phyloP scores from a whole-genome alignment of 2,888 invertebrate genomes.

The Catocala nupta region DNA sequence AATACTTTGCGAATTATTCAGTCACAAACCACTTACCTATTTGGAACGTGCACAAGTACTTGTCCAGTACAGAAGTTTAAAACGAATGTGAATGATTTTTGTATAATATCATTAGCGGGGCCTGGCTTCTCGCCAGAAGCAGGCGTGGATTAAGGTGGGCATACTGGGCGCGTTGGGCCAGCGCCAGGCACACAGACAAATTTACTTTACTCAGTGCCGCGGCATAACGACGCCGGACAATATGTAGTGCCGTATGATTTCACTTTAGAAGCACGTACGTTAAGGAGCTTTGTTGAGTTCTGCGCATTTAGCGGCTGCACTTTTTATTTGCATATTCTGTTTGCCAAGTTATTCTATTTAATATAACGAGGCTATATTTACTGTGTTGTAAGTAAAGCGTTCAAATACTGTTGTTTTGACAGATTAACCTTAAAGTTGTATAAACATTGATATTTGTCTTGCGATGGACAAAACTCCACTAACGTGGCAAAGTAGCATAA shows the following conservation, averaged over 20 bases:
- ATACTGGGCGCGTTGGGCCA: slow-evolving; percentile 2
- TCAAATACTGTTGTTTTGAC: too few species aligned
- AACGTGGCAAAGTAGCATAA: too few species aligned
- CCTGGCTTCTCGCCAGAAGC: slow-evolving; percentile 43
- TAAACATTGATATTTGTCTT: too few species aligned
- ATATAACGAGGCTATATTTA: neutral
- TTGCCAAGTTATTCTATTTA: neutral
- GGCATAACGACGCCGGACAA: neutral
- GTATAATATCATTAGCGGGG: slow-evolving; percentile 46
- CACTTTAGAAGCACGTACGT: slow-evolving; percentile 6
- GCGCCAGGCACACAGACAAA: slow-evolving; percentile 10
- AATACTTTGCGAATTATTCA: too few species aligned
- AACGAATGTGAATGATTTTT: slow-evolving; percentile 48
- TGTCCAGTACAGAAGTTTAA: slow-evolving; percentile 23
- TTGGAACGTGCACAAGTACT: neutral
- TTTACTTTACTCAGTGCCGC: neutral
- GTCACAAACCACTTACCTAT: too few species aligned
- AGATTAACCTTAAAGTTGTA: too few species aligned
- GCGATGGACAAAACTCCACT: too few species aligned
- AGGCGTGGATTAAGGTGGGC: slow-evolving; percentile 7
- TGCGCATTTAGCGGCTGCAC: neutral
- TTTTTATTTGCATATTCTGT: slow-evolving; percentile 3
- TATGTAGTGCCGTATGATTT: slow-evolving; percentile 4
- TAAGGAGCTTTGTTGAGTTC: slow-evolving; percentile 1
- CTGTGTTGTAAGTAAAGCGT: neutral